A percentile compares a stretch with the other conserved stretches of the same genome.
Conservation (phyloP, 1,140 invertebrate species). For the Drosophila willistoni region DNA sequence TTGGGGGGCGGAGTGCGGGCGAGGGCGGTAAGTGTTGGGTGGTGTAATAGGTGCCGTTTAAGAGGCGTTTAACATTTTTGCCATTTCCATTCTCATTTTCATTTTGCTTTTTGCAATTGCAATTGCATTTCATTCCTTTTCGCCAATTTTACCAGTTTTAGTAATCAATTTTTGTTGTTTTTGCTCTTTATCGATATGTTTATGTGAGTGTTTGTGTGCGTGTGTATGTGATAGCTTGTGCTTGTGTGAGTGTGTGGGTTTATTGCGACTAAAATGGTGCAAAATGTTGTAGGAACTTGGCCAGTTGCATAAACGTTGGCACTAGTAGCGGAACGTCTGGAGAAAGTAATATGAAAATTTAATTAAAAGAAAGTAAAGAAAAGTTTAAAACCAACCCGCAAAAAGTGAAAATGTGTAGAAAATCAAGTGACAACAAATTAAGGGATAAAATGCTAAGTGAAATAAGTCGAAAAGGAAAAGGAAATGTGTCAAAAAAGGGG, state of each 20-base stretch:
- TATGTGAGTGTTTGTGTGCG: constrained; percentile 6
- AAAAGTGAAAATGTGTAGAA: background rate
- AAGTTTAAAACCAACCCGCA: background rate
- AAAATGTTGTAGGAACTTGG: constrained; percentile 53
- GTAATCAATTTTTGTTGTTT: constrained; percentile 60
- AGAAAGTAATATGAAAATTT: constrained; percentile 35
- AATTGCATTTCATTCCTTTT: constrained; percentile 18
- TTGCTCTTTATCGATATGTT: constrained; percentile 45
- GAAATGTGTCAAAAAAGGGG: background rate
- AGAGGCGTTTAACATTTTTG: constrained; percentile 59
- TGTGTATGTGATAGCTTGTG: constrained; percentile 9
- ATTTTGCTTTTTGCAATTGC: constrained; percentile 22
- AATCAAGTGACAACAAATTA: background rate
- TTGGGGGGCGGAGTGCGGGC: no score
- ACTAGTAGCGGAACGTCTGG: constrained; percentile 45
- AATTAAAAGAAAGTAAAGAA: constrained; percentile 15
- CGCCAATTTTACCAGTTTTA: constrained; percentile 50
- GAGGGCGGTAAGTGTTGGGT: no score
- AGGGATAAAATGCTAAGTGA: background rate
- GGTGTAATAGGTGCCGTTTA: constrained; percentile 43
- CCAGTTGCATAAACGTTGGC: constrained; percentile 57
- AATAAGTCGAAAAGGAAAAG: background rate
- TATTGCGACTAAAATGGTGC: constrained; percentile 30
- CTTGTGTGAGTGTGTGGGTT: constrained; percentile 23
- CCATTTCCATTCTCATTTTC: constrained; percentile 54